Evolutionary conservation across 1,140 invertebrate genomes (phyloP).

Genomic region (Drosophila parvula): DNA sequence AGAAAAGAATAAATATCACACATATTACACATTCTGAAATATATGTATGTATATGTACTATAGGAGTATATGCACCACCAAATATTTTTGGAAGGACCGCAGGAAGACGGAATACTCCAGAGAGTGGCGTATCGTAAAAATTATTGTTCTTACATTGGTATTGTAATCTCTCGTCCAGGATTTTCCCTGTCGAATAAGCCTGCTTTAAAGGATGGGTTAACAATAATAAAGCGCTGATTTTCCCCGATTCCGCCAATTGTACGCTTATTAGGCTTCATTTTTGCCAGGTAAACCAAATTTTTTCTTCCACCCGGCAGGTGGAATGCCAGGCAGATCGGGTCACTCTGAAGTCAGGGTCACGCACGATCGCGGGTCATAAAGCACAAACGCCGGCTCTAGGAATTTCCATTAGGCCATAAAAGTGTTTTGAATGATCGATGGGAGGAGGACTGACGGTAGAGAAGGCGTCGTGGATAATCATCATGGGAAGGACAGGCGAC

Average conservation of each 20-base stretch:
- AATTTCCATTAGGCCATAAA: constrained; percentile 66
- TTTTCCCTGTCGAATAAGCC: constrained; percentile 16
- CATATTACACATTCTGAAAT: too few species aligned
- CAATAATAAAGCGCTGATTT: constrained; percentile 1
- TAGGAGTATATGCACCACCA: too few species aligned
- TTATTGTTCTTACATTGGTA: constrained; percentile 16
- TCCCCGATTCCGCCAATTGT: constrained; percentile 40
- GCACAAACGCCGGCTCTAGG: constrained; percentile 46
- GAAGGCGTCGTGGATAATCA: constrained; percentile 48
- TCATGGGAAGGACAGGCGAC: constrained; percentile 26
- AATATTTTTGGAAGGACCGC: not conserved
- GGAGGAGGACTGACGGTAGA: not conserved
- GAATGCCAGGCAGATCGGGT: constrained; percentile 24
- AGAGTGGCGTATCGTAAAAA: constrained; percentile 9
- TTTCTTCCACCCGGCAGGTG: constrained; percentile 34
- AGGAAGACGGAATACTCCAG: constrained; percentile 6
- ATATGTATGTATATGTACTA: too few species aligned
- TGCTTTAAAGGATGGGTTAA: not conserved
- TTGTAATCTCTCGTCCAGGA: not conserved
- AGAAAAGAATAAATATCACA: too few species aligned
- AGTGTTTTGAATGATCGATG: constrained; percentile 68
- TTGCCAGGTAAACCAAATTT: constrained; percentile 19
- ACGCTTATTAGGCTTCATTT: constrained; percentile 22
- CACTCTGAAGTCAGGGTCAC: constrained; percentile 59
- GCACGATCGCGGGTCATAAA: constrained; percentile 15